Percentiles rank a stretch among this genome's conserved stretches.
Conservation (phyloP, 2,797 vertebrate species). For the Gymnocypris eckloni region DNA sequence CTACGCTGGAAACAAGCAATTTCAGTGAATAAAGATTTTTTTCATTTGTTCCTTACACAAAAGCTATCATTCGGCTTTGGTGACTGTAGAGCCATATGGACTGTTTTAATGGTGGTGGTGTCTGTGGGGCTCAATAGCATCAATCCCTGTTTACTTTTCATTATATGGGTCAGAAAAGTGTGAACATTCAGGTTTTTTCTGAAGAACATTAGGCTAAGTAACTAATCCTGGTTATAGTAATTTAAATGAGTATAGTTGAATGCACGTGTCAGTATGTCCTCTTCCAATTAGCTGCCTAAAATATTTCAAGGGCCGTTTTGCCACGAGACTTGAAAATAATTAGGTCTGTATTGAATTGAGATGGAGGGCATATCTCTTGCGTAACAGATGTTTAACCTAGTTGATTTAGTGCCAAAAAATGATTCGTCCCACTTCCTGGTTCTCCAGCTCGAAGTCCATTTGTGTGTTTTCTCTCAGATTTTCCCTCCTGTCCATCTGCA, state of each 20-base stretch:
- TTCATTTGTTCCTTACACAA: neutral
- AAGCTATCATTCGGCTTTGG: neutral
- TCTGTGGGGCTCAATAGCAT: neutral
- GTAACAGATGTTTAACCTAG: conserved; percentile 46
- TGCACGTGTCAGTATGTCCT: neutral
- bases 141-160: neutral
- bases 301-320: conserved; percentile 38
- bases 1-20: neutral
- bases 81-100: neutral
- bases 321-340: conserved; percentile 33
- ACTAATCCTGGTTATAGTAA: neutral
- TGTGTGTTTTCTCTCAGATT: conserved; percentile 24
- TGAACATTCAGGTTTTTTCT: neutral
- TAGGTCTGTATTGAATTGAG: conserved; percentile 38
- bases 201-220: neutral
- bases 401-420: conserved; percentile 48
- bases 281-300: neutral
- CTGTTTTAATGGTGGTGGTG: neutral
- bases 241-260: neutral
- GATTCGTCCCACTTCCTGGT: conserved; percentile 40
- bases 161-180: neutral
- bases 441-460: conserved; percentile 12
- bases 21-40: neutral
- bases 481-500: conserved; percentile 24
- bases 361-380: conserved; percentile 28